A percentile compares a stretch with the other conserved stretches of the same genome.
Evolutionary conservation across 2,888 invertebrate species (phyloP).

Genomic region (Pterobdella sp.): DNA sequence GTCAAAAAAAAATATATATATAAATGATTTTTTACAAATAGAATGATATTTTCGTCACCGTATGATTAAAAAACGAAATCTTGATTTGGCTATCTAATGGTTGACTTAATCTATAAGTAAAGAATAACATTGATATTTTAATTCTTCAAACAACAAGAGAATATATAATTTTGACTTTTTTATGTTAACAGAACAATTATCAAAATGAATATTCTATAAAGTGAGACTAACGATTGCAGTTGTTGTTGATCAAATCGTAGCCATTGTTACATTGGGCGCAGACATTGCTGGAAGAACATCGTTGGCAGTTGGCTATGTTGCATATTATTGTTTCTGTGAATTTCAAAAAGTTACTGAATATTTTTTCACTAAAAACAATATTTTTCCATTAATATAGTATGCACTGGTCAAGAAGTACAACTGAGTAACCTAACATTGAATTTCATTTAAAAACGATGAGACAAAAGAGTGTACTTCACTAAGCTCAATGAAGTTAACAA

Average conservation of each 20-base stretch:
- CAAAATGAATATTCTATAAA: background rate
- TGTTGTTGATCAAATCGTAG: conserved; percentile 1
- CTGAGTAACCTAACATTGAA: too few relatives aligned
- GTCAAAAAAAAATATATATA: background rate
- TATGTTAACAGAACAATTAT: too few relatives aligned
- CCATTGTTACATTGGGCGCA: conserved; percentile 16
- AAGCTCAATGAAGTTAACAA: background rate
- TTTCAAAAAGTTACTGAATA: too few relatives aligned
- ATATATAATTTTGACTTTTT: too few relatives aligned
- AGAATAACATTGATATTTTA: too few relatives aligned
- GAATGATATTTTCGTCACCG: background rate
- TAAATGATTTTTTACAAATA: background rate
- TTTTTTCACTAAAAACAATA: too few relatives aligned
- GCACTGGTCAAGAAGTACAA: too few relatives aligned
- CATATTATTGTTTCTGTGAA: too few relatives aligned
- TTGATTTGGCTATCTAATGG: background rate
- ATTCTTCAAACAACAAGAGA: too few relatives aligned
- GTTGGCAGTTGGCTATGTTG: conserved; percentile 19
- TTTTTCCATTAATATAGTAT: too few relatives aligned
- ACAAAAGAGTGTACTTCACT: background rate
- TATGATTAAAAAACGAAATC: background rate
- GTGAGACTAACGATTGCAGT: background rate
- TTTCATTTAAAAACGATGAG: too few relatives aligned
- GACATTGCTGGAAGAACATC: conserved; percentile 1
- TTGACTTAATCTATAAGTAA: background rate